Conservation (phyloP, 1,140 invertebrate species). For the Zaprionus camerounensis region DNA sequence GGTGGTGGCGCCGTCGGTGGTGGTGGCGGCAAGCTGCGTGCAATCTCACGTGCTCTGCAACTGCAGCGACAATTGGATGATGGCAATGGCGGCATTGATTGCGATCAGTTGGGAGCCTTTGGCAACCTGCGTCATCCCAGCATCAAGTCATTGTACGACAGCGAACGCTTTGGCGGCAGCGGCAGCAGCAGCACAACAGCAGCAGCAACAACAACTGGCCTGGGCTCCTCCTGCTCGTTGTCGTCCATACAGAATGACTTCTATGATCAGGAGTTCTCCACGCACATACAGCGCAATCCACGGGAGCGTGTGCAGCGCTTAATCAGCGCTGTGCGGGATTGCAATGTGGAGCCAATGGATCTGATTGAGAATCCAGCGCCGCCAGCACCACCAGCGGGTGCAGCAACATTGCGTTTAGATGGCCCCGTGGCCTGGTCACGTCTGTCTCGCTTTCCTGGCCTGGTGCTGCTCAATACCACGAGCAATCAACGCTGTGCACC, state of each 20-base stretch:
- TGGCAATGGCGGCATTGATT: constrained; percentile 24
- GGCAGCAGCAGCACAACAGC: constrained; percentile 8
- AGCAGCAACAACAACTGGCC: not conserved
- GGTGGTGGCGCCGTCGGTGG: not conserved
- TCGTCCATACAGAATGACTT: constrained; percentile 94
- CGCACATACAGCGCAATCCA: constrained; percentile 82
- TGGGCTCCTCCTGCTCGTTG: constrained; percentile 42
- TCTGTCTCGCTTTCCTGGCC: constrained; percentile 63
- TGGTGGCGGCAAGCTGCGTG: constrained; percentile 53
- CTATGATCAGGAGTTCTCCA: constrained; percentile 96
- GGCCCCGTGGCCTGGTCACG: constrained; percentile 54
- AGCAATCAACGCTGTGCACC: constrained; percentile 57
- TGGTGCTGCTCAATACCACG: constrained; percentile 68
- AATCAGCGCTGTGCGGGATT: constrained; percentile 52
- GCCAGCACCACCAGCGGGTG: not conserved
- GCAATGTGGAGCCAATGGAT: constrained; percentile 67
- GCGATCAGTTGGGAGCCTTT: constrained; percentile 87
- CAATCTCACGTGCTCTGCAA: constrained; percentile 36
- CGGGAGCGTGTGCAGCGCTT: constrained; percentile 58
- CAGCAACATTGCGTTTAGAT: constrained; percentile 10
- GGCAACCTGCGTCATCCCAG: constrained; percentile 90
- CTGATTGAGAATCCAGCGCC: constrained; percentile 47
- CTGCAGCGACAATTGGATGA: constrained; percentile 39
- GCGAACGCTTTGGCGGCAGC: constrained; percentile 72
- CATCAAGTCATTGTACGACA: constrained; percentile 66